Evolutionary conservation across 64 coral and sea anemone genomes (phyloP).

Genomic region (Trachythela sp.): DNA sequence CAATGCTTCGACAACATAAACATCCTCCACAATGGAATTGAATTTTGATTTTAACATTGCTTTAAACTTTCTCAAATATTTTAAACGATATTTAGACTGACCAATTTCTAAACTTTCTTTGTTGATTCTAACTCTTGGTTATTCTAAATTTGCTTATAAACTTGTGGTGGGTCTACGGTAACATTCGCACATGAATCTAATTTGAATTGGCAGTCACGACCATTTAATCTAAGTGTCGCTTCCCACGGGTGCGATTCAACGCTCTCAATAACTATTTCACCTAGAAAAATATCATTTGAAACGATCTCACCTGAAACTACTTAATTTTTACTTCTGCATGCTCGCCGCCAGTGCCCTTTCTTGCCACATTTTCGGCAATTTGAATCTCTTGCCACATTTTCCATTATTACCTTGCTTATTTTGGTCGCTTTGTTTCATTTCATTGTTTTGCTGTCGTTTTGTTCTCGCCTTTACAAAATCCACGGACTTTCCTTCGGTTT

Average conservation of each 20-base stretch:
- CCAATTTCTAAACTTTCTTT: background rate
- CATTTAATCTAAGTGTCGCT: background rate
- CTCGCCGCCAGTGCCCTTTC: background rate
- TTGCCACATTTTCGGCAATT: background rate
- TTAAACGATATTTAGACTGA: background rate
- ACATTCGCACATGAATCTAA: slow-evolving; percentile 1
- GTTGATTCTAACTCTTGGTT: background rate
- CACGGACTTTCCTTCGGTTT: background rate
- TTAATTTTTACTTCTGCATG: background rate
- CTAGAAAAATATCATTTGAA: background rate
- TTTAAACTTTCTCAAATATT: background rate
- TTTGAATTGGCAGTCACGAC: background rate
- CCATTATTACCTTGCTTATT: background rate
- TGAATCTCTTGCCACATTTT: background rate
- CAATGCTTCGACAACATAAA: background rate
- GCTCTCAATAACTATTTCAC: slow-evolving; percentile 2
- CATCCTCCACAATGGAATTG: background rate
- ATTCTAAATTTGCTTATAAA: background rate
- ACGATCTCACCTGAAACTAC: background rate
- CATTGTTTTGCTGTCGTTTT: background rate
- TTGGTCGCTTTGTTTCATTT: background rate
- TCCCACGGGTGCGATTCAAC: background rate
- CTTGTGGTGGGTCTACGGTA: background rate
- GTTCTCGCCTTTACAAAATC: background rate
- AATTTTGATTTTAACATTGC: background rate